Evolutionary conservation across 2,888 invertebrate genomes (phyloP), one percentile per base, ranked within the genome.

Genomic region (Cremastinae sp.): DNA sequence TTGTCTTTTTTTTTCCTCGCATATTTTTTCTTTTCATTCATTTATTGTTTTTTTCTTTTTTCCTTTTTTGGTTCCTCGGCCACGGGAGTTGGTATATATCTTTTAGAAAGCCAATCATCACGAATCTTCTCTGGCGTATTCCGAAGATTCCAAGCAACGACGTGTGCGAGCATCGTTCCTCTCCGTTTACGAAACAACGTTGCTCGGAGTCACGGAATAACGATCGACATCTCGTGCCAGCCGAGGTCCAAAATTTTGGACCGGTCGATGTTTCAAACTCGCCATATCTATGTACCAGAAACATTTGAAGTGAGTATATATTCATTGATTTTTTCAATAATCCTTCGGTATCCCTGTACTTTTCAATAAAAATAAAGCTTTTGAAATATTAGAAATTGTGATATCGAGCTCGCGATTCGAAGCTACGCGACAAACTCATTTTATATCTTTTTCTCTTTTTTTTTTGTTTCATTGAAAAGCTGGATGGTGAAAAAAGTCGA

Each of bases 191-290:
- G 49, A 62, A 1, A 72, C 49, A 9, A 59, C 20, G 71, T 56
- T 69, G 74, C 28, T 68, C 51, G 72, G 28, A 20, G 75, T 20
- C 36, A 51, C 47, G 49, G 41, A 38, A 5, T 82, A 81, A 61
- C 66, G 80, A 14, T 89, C 88, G 14, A 84, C 85, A 79, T 88
- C 89, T 9, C 87, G 85, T 36, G 86, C 88, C 54, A 88, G 78
- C 77, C 88, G 83, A n/a, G 89, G 88, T 8, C 85, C 86, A 80
- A 88, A 88, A 53, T 86, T 84, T 41, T 80, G 78, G 36, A 70
- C 75, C 61, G 83, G 80, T 69, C 83, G 79, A 74, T 80, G 77
- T 34, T 80, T 82, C 49, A 82, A 79, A 66, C 75, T 41, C 81
- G 81, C 4, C 78, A 82, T 66, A 41, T 81, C 80, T 80, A 53